Conservation (phyloP, 2,113 vertebrate genomes). For the Heloderma charlesbogerti region DNA sequence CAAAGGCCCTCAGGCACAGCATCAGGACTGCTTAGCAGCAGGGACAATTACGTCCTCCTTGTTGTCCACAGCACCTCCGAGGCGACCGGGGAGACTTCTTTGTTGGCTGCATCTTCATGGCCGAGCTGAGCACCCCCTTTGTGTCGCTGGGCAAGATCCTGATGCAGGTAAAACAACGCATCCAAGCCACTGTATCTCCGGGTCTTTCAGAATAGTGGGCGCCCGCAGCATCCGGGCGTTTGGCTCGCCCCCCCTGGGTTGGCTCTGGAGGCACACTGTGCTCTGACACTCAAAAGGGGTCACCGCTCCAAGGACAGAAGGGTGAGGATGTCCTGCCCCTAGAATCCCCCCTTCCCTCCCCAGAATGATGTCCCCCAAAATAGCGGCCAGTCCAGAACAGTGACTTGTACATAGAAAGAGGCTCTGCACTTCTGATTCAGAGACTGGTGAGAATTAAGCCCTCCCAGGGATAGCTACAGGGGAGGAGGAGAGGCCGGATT, state of each 20-base stretch:
- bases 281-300: too few relatives aligned
- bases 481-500: too few relatives aligned
- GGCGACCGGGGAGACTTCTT: conserved; percentile 94
- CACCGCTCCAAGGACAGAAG: not conserved
- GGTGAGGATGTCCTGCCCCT: not conserved
- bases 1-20: too few relatives aligned
- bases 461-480: not conserved
- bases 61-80: conserved; percentile 85
- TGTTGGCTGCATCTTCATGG: conserved; percentile 93
- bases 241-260: not conserved
- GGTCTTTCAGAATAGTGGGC: not conserved
- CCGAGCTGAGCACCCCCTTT: conserved; percentile 97
- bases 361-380: not conserved
- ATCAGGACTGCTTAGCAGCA: too few relatives aligned
- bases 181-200: not conserved
- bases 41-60: too few relatives aligned
- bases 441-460: not conserved
- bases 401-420: too few relatives aligned
- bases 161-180: conserved; percentile 86
- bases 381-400: too few relatives aligned
- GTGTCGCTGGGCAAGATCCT: conserved; percentile 96
- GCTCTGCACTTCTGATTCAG: too few relatives aligned
- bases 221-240: too few relatives aligned
- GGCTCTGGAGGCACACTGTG: too few relatives aligned
- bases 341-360: not conserved